Evolutionary conservation across 1,140 invertebrate genomes (phyloP).

Genomic region (Zelostemma sp.): DNA sequence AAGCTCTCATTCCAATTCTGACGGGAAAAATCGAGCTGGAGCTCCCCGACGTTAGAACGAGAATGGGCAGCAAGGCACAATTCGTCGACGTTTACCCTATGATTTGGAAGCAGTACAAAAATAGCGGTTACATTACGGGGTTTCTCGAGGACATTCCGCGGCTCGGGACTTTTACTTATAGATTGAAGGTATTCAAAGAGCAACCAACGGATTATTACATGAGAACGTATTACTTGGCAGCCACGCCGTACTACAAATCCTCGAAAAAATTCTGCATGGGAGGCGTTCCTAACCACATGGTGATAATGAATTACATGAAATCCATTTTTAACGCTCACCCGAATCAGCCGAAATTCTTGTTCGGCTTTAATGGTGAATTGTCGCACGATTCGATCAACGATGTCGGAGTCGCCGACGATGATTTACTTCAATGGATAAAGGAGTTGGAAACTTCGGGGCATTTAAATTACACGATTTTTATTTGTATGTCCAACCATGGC

Average conservation of each 20-base stretch:
- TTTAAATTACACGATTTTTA: slow-evolving; percentile 84
- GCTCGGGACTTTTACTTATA: slow-evolving; percentile 91
- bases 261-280: slow-evolving; percentile 82
- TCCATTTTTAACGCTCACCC: slow-evolving; percentile 75
- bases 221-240: slow-evolving; percentile 81
- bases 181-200: slow-evolving; percentile 87
- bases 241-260: slow-evolving; percentile 69
- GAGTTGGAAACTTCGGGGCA: slow-evolving; percentile 72
- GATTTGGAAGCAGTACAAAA: slow-evolving; percentile 82
- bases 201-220: slow-evolving; percentile 94
- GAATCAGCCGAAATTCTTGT: slow-evolving; percentile 82
- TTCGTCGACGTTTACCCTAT: slow-evolving; percentile 86
- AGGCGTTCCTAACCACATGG: slow-evolving; percentile 82
- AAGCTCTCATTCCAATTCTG: slow-evolving; percentile 91
- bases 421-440: slow-evolving; percentile 77
- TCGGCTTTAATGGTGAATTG: slow-evolving; percentile 90
- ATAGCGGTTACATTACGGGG: slow-evolving; percentile 80
- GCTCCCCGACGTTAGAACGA: slow-evolving; percentile 86
- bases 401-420: slow-evolving; percentile 81
- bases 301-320: slow-evolving; percentile 78
- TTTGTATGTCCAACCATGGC: slow-evolving; percentile 92
- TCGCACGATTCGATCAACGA: slow-evolving; percentile 89
- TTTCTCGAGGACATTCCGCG: slow-evolving; percentile 89
- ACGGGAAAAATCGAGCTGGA: slow-evolving; percentile 91
- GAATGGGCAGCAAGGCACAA: slow-evolving; percentile 75